A percentile compares a stretch with the other conserved stretches of the same genome.
These are phyloP conservation scores for Cyclura pinguis DNA, from an alignment of 2,797 vertebrate species.

Conservation along the genomic window DNA sequence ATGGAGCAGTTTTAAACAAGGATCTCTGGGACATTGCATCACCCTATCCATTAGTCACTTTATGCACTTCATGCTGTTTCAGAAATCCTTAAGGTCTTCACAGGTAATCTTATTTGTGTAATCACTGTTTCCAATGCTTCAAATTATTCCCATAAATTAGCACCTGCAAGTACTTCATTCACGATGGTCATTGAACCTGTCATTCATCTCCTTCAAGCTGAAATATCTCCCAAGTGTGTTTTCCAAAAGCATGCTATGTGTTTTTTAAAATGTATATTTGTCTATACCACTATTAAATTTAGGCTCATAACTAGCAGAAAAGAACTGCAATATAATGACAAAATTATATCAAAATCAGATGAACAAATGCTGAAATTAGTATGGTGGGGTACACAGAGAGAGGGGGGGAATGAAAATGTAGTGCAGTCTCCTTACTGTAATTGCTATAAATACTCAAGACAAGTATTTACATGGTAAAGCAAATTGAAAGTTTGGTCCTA, in stretches of 20 bases:
- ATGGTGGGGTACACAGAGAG: neutral
- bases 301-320: neutral
- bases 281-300: neutral
- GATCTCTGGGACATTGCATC: rapidly evolving
- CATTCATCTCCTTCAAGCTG: neutral
- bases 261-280: neutral
- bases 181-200: neutral
- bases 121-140: conserved; percentile 17
- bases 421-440: neutral
- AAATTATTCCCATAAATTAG: neutral
- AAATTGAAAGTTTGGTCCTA: neutral
- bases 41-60: neutral
- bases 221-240: neutral
- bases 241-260: neutral
- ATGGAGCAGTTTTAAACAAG: conserved; percentile 30
- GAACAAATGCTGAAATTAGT: neutral
- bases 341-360: conserved; percentile 5
- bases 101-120: rapidly evolving
- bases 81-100: neutral
- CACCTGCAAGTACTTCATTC: neutral
- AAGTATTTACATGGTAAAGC: neutral
- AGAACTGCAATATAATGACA: neutral
- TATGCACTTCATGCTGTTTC: neutral
- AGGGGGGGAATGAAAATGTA: neutral
- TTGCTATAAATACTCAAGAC: neutral